These are phyloP conservation scores for Stichodactyla helianthus DNA, from an alignment of 64 coral and sea anemone genomes.

Conservation along the genomic window DNA sequence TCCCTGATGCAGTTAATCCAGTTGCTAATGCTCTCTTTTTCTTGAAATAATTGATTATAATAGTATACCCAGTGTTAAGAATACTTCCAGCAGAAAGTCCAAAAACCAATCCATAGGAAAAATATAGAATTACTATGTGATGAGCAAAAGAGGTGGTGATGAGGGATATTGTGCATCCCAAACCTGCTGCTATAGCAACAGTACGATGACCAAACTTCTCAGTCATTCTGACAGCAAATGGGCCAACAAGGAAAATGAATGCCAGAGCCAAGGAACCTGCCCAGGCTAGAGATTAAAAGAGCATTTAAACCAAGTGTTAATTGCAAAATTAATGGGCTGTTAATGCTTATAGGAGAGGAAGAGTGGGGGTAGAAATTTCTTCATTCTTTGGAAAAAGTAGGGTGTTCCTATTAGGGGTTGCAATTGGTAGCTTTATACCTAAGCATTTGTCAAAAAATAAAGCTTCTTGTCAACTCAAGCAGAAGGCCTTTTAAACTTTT, in stretches of 20 bases:
- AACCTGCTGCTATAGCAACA: conserved; percentile 19
- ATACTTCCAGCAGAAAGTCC: conserved; percentile 28
- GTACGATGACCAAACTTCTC: conserved; percentile 34
- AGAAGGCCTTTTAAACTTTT: too few species aligned
- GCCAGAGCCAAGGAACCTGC: conserved; percentile 16
- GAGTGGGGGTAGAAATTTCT: too few species aligned
- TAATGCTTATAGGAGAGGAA: too few species aligned
- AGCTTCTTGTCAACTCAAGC: too few species aligned
- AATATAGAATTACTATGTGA: conserved; percentile 6
- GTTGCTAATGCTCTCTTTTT: conserved; percentile 44
- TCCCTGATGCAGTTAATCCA: conserved; percentile 52
- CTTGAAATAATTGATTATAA: conserved; percentile 15
- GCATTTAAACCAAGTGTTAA: not conserved
- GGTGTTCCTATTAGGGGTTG: too few species aligned
- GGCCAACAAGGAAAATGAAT: not conserved
- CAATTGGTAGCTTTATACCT: too few species aligned
- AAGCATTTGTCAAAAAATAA: too few species aligned
- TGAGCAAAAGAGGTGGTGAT: conserved; percentile 21
- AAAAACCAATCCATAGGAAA: conserved; percentile 30
- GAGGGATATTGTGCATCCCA: not conserved
- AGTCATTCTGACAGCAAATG: not conserved
- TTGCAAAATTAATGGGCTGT: not conserved
- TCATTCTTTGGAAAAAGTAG: too few species aligned
- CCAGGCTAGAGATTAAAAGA: conserved; percentile 28
- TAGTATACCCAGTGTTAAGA: conserved; percentile 30